These are phyloP conservation scores for Lycocorax pyrrhopterus DNA, from an alignment of 2,113 vertebrate genomes.

Conservation along the genomic window DNA sequence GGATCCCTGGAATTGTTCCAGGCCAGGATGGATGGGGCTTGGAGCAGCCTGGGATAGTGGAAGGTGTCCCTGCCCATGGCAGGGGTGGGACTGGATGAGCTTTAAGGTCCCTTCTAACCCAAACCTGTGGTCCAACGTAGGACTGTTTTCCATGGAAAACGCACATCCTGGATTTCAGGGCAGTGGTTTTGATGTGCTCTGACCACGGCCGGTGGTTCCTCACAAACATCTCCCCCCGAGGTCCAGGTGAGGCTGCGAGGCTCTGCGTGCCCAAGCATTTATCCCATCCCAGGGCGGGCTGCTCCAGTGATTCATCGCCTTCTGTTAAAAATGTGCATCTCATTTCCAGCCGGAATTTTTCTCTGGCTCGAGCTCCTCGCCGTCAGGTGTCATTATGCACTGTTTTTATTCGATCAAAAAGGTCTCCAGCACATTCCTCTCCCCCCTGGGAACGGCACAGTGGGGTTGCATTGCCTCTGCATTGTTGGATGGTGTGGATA, in stretches of 20 bases:
- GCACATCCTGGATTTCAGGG: background rate
- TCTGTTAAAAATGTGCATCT: background rate
- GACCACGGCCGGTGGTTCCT: rapidly evolving
- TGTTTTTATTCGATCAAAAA: background rate
- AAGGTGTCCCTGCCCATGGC: background rate
- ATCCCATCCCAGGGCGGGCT: background rate
- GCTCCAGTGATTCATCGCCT: background rate
- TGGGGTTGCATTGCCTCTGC: background rate
- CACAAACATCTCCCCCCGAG: rapidly evolving
- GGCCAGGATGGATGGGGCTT: rapidly evolving
- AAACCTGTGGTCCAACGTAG: background rate
- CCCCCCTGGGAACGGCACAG: background rate
- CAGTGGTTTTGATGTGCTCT: background rate
- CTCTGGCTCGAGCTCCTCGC: background rate
- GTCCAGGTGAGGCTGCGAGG: background rate
- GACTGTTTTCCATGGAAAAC: background rate
- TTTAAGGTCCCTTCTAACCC: background rate
- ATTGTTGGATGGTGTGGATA: background rate
- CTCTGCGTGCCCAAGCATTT: rapidly evolving
- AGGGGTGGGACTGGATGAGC: rapidly evolving
- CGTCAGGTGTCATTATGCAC: background rate
- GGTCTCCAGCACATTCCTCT: background rate
- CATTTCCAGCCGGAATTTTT: background rate
- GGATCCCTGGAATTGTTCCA: background rate
- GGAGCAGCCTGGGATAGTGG: rapidly evolving